phyloP scores from a whole-genome alignment of 1,140 invertebrate genomes.

The Drosophila nigromelanica region DNA sequence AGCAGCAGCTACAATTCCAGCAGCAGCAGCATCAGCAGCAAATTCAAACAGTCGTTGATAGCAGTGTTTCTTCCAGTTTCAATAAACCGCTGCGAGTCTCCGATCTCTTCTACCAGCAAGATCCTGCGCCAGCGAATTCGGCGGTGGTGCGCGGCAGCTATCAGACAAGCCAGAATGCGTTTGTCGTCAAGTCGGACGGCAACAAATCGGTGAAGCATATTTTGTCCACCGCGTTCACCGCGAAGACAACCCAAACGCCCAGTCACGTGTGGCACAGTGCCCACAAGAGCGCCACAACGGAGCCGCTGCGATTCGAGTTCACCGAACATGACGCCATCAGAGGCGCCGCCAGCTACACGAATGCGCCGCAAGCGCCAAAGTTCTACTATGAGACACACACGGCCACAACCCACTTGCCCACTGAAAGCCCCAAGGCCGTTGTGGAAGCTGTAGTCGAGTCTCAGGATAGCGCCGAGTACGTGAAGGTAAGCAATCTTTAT shows the following conservation, averaged over 20 bases:
- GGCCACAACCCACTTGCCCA: slow-evolving; percentile 34
- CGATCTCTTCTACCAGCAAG: slow-evolving; percentile 75
- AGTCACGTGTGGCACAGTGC: slow-evolving; percentile 36
- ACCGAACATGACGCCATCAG: slow-evolving; percentile 75
- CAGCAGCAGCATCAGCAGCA: slow-evolving; percentile 29
- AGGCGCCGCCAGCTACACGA: slow-evolving; percentile 66
- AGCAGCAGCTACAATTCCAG: slow-evolving; percentile 5
- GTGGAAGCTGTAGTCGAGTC: slow-evolving; percentile 51
- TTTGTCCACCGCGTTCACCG: slow-evolving; percentile 44
- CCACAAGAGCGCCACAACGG: slow-evolving; percentile 57
- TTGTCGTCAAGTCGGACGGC: slow-evolving; percentile 77
- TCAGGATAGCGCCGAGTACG: slow-evolving; percentile 46
- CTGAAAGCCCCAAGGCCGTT: slow-evolving; percentile 37
- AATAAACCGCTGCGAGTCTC: slow-evolving; percentile 70
- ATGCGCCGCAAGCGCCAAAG: slow-evolving; percentile 49
- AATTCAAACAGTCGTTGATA: slow-evolving; percentile 28
- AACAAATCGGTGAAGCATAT: slow-evolving; percentile 78
- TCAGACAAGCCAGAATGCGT: slow-evolving; percentile 70
- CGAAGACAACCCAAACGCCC: slow-evolving; percentile 37
- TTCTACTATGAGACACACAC: slow-evolving; percentile 62
- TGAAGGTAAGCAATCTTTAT: slow-evolving; percentile 37
- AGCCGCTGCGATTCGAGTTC: slow-evolving; percentile 77
- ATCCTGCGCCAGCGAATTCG: slow-evolving; percentile 57
- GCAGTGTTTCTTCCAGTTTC: slow-evolving; percentile 55
- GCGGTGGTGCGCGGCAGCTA: slow-evolving; percentile 77